phyloP scores from a whole-genome alignment of 2,113 vertebrate species.

The Corvus hawaiiensis region DNA sequence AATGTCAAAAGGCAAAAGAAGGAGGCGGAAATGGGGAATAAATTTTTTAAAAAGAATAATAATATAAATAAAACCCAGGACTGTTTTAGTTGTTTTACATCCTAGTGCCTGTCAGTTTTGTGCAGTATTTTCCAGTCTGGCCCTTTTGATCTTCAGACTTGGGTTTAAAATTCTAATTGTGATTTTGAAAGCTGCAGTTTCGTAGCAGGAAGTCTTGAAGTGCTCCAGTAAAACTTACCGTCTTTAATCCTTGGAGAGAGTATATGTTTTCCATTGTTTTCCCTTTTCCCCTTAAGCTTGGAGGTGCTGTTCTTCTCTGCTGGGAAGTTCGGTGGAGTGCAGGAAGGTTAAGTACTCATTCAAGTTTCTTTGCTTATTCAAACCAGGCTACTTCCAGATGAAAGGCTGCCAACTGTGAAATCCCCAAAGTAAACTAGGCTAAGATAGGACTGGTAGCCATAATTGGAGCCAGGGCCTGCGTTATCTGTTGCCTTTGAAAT shows the following conservation, averaged over 20 bases:
- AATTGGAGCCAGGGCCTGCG: constrained; percentile 37
- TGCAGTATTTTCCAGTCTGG: neutral
- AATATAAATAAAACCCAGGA: constrained; percentile 27
- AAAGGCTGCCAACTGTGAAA: constrained; percentile 57
- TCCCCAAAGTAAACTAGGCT: constrained; percentile 56
- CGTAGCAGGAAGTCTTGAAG: constrained; percentile 5
- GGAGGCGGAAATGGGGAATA: constrained; percentile 12
- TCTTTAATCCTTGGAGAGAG: constrained; percentile 23
- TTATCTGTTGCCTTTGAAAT: constrained; percentile 58
- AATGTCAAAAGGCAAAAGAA: constrained; percentile 60
- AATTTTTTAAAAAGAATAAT: constrained; percentile 47
- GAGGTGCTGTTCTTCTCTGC: constrained; percentile 52
- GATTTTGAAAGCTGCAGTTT: constrained; percentile 40
- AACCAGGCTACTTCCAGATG: constrained; percentile 55
- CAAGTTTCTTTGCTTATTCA: constrained; percentile 59
- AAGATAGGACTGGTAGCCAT: constrained; percentile 21
- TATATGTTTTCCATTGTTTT: constrained; percentile 50
- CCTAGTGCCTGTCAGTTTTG: neutral
- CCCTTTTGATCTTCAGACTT: constrained; percentile 46
- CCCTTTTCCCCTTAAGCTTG: constrained; percentile 21
- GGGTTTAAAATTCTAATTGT: constrained; percentile 49
- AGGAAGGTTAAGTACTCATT: constrained; percentile 63
- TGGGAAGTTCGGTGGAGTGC: constrained; percentile 39
- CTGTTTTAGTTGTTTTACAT: neutral
- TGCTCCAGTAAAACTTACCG: neutral